Evolutionary conservation across 2,888 invertebrate species (phyloP).

Genomic region (Eugnorisma glareosa): DNA sequence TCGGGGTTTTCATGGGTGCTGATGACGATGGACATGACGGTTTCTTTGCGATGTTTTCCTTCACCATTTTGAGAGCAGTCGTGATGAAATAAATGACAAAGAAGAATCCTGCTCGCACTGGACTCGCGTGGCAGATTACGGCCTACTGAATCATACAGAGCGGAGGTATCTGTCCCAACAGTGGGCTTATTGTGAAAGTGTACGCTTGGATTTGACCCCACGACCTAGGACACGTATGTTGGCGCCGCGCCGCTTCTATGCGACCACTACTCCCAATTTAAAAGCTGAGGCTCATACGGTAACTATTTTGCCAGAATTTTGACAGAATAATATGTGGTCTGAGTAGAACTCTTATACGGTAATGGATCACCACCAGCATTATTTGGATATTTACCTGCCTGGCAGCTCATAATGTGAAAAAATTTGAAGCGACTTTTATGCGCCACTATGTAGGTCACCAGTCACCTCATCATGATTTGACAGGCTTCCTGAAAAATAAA

Average conservation of each 20-base stretch:
- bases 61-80: background rate
- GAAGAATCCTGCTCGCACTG: background rate
- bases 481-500: constrained; percentile 16
- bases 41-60: background rate
- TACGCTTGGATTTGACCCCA: background rate
- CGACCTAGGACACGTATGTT: background rate
- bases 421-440: constrained; percentile 2
- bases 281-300: background rate
- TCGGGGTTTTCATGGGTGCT: no score
- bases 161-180: background rate
- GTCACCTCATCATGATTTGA: background rate
- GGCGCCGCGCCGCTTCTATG: no score
- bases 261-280: background rate
- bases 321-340: background rate
- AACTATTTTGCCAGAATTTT: background rate
- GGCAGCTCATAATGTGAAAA: no score
- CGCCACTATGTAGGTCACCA: constrained; percentile 1
- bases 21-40: background rate
- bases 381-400: background rate
- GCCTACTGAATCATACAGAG: background rate
- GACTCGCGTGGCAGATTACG: background rate
- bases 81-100: background rate
- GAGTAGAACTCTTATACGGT: background rate
- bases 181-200: background rate
- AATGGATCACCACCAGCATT: background rate